Evolutionary conservation across 1,140 invertebrate genomes (phyloP), one percentile per base, ranked within the genome.

Genomic region (Frieseomelitta varia): DNA sequence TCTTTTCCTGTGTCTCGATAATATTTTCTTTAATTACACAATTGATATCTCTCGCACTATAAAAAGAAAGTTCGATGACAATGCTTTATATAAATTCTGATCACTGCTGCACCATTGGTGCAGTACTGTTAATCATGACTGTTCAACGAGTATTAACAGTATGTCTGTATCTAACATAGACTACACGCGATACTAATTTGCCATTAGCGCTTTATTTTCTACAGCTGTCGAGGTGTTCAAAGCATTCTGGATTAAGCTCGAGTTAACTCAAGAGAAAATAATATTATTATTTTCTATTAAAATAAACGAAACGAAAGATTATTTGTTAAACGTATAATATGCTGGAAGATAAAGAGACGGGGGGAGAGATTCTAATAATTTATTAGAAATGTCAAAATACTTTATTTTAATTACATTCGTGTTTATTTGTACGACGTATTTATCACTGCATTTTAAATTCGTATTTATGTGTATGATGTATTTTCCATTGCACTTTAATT

Each of bases 361-460:
- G 2, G 12, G 21, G 30, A 55, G 21, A 2, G 55, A 14, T 27
- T 21, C 1, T 6, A 27, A 27, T 24, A 10, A 71, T 61, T 84
- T 27, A 63, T 61, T 84, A 61, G 79, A 84, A 79, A 79, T 55
- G 72, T 79, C 39, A 79, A 72, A 79, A 84, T 84, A 72, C 12
- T 84, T 79, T 84, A 84, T 84, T 79, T 30, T 34, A 2, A n/a
- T 39, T 71, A 83, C 14, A 84, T 77, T 34, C 34, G 51, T 56
- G 24, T 67, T 61, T 19, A n/a, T 61, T 30, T 53, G 10, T 56
- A 19, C 8, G 21, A 68, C 17, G 10, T n/a, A 10, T 47, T 30
- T 51, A 24, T 1, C 47, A 8, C 6, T 47, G 39, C 39, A 47
- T 14, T 56, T 19, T 56, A 30, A 65, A 65, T 30, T 30, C 58